Percentiles rank a stretch among this genome's conserved stretches.
Conservation (phyloP, 2,797 vertebrate species). For the Falco biarmicus region DNA sequence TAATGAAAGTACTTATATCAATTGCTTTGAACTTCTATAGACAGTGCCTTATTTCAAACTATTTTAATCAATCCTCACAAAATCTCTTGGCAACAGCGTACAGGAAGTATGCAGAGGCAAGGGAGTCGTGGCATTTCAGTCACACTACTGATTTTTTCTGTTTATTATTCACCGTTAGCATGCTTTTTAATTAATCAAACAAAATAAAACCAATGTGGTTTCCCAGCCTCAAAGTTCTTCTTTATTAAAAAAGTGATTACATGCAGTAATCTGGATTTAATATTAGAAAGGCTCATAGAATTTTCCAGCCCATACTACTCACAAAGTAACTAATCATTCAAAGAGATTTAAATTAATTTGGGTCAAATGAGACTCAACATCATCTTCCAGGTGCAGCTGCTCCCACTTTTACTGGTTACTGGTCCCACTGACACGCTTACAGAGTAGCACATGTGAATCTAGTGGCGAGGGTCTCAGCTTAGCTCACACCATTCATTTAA, state of each 20-base stretch:
- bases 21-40: conserved; percentile 63
- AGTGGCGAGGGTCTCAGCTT: rapidly evolving
- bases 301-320: background rate
- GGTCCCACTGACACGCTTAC: background rate
- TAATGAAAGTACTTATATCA: conserved; percentile 58
- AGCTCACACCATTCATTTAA: background rate
- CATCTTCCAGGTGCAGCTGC: conserved; percentile 52
- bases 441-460: background rate
- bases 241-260: conserved; percentile 56
- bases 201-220: conserved; percentile 19
- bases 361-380: conserved; percentile 32
- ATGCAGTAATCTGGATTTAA: conserved; percentile 33
- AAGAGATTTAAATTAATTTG: conserved; percentile 52
- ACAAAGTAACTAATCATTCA: conserved; percentile 32
- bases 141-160: background rate
- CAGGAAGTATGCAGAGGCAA: background rate
- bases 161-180: conserved; percentile 43
- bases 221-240: background rate
- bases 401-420: background rate
- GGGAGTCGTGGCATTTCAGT: background rate
- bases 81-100: conserved; percentile 56
- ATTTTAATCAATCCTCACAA: conserved; percentile 65
- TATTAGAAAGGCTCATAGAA: conserved; percentile 21
- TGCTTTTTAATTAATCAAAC: conserved; percentile 54
- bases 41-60: conserved; percentile 48